Base-by-base conservation (phyloP, 2,113 vertebrate species). In the Mystacornis crossleyi region DNA sequence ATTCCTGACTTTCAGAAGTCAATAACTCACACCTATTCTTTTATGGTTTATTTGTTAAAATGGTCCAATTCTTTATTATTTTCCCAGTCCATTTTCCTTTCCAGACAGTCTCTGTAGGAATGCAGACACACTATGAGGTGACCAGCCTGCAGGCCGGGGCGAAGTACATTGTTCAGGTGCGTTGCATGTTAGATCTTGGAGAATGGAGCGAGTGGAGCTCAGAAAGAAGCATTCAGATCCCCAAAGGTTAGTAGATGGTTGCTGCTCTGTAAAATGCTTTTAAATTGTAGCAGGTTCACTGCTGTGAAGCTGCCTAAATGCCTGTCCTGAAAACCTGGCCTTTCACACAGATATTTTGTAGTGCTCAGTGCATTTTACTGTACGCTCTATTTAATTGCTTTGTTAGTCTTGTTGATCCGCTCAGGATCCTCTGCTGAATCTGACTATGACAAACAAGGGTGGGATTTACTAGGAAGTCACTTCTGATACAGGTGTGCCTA, bases 131-230 rank as follows among this genome's bases (percentile, higher is more conserved):
- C 38, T 89, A 70, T 17, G 71, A 92, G 86, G 47, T 58, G n/a
- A 42, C 14, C 8, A 57, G 34, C 33, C 48, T 81, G 47, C 83
- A 81, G 8, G 38, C 75, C 70, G 96, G 94, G 10, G 11, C 33
- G 18, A 96, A 82, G 9, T 97, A 97, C 1, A 0, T 73, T 66
- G 82, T 92, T 70, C 96, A 96, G 75, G 95, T 97, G 36, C 96
- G 95, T 21, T 97, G 95, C 64, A 66, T 42, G 19, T 69, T 95
- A 45, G 95, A 92, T 64, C 20, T 65, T 4, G 96, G 96, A 73
- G 80, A 95, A 73, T 96, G 95, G 96, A 97, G 96, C 0, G 90
- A 96, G 28, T 97, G 96, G 96, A 97, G 96, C 72, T 57, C 75
- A 1, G 55, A 89, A 83, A 92, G 18, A 65, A 5, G 0, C 34